Evolutionary conservation across 2,797 vertebrate genomes (phyloP), one percentile per base, ranked within the genome.

Genomic region (Periparus ater): DNA sequence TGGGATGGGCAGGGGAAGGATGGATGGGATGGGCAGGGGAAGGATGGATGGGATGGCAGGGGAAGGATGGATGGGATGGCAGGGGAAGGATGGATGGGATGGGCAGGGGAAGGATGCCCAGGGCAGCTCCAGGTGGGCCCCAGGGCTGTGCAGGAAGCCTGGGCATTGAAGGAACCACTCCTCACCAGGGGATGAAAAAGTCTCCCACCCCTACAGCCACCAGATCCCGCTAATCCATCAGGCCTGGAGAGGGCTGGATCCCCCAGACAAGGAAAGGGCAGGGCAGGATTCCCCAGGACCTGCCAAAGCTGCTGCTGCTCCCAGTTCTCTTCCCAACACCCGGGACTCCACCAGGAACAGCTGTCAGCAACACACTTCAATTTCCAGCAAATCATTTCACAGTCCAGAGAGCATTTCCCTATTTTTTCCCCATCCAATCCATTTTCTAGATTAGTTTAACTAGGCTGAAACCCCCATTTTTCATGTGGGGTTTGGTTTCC

Each of bases 401-500:
- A 95, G 71, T 27, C 60, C 75, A 89, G 55, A 66, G 55, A 95
- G 27, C 61, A 60, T 85, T 91, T 91, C 32, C 30, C 36, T 85
- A 25, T 58, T 65, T 68, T 47, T 65, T 5, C 5, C 25, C 38
- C 9, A 2, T 57, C 30, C 63, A 94, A 85, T 92, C 85, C 55
- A 67, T 94, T 47, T 89, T 62, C 71, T 9, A 68, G 71, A 88
- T 79, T 51, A 73, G 89, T 89, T 85, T 75, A 94, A 88, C 88
- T 76, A 91, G 74, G 55, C 67, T 91, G 78, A 92, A 92, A 82
- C 58, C 20, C 60, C 25, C 63, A 85, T 96, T 94, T 94, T 92
- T 87, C 78, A 85, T 11, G 2, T 40, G 44, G 60, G 38, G 55
- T 82, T 92, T 78, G 27, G 34, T 85, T 95, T 89, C 34, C 62